Percentiles rank a stretch among this genome's conserved stretches.
Conservation (phyloP, 2,797 vertebrate genomes). For the Spheniscus humboldti region DNA sequence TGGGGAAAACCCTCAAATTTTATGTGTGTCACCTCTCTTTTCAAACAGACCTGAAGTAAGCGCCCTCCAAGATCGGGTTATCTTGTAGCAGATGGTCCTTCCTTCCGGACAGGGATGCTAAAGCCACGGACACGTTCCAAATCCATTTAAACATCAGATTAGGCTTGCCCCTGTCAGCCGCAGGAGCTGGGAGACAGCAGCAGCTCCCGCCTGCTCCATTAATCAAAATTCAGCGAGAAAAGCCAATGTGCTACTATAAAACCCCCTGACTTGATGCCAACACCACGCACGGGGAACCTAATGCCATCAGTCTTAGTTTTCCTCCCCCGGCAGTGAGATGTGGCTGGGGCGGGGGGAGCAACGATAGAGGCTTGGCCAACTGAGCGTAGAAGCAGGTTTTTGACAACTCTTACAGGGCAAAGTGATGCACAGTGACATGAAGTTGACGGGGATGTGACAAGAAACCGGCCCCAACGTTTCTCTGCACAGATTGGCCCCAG, state of each 20-base stretch:
- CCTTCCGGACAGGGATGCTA: slow-evolving; percentile 55
- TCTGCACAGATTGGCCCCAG: accelerated
- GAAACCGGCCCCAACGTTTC: neutral
- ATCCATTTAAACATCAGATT: slow-evolving; percentile 48
- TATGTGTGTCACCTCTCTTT: neutral
- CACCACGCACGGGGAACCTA: neutral
- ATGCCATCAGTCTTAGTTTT: slow-evolving; percentile 3
- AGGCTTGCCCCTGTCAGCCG: slow-evolving; percentile 44
- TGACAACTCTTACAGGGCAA: neutral
- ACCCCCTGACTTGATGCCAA: slow-evolving; percentile 25
- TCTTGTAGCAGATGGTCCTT: slow-evolving; percentile 48
- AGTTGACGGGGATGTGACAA: accelerated
- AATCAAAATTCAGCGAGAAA: slow-evolving; percentile 60
- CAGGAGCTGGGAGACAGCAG: slow-evolving; percentile 55
- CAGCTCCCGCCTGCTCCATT: slow-evolving; percentile 45
- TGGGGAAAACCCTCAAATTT: neutral
- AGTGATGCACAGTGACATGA: neutral
- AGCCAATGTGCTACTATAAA: slow-evolving; percentile 40
- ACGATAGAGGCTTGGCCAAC: neutral
- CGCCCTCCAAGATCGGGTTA: neutral
- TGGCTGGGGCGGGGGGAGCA: neutral
- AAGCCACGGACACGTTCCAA: slow-evolving; percentile 42
- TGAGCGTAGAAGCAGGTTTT: neutral
- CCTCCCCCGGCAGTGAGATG: neutral
- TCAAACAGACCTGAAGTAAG: neutral